phyloP scores from a whole-genome alignment of 2,888 invertebrate species.

The Leucophenga maculata region DNA sequence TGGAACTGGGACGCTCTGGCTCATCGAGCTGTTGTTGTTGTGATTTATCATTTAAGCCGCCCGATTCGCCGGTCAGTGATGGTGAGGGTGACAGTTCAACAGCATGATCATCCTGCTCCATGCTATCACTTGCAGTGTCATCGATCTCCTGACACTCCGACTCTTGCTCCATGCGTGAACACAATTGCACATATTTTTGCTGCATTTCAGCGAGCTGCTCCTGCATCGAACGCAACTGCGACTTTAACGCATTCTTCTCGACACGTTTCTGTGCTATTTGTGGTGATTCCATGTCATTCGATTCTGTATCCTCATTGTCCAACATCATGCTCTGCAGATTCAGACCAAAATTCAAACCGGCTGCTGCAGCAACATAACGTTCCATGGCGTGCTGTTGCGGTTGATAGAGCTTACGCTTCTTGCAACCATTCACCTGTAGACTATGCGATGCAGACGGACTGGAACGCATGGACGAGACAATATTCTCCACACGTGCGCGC shows the following conservation, averaged over 20 bases:
- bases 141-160: constrained; percentile 84
- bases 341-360: constrained; percentile 76
- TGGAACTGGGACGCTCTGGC: constrained; percentile 53
- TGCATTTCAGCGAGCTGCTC: constrained; percentile 93
- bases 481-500: constrained; percentile 94
- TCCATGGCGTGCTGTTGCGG: constrained; percentile 91
- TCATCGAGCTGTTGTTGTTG: constrained; percentile 64
- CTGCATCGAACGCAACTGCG: constrained; percentile 88
- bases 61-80: constrained; percentile 51
- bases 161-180: constrained; percentile 87
- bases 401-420: constrained; percentile 95
- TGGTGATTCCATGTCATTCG: constrained; percentile 82
- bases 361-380: constrained; percentile 75
- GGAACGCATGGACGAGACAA: constrained; percentile 93
- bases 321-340: constrained; percentile 76
- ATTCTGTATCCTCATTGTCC: constrained; percentile 81
- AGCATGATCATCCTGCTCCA: constrained; percentile 75
- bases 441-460: constrained; percentile 83
- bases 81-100: constrained; percentile 64
- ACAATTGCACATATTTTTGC: constrained; percentile 90
- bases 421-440: constrained; percentile 84
- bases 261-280: constrained; percentile 88
- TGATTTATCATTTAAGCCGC: constrained; percentile 46
- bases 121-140: constrained; percentile 80
- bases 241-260: constrained; percentile 89